A percentile compares a stretch with the other conserved stretches of the same genome.
These are phyloP conservation scores for Morpho helenor DNA, from an alignment of 2,888 invertebrate genomes.

Conservation along the genomic window DNA sequence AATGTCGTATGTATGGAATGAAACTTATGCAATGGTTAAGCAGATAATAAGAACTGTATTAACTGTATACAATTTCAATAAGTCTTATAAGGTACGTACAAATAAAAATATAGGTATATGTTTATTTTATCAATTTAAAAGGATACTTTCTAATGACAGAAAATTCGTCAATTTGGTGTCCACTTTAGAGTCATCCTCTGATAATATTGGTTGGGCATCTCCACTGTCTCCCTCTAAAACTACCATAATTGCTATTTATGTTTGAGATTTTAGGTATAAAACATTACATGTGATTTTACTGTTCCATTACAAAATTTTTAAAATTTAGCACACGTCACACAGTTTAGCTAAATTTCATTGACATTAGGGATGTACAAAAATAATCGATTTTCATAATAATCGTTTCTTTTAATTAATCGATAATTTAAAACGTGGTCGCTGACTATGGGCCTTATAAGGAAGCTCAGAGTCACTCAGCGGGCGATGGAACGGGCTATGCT, in stretches of 20 bases:
- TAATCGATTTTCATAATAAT: too few species aligned
- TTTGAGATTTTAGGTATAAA: background rate
- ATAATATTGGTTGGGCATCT: constrained; percentile 49
- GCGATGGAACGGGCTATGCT: too few species aligned
- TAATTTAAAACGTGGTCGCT: too few species aligned
- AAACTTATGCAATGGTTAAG: too few species aligned
- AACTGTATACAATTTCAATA: background rate
- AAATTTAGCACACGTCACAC: constrained; percentile 15
- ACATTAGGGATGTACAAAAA: too few species aligned
- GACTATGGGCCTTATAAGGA: too few species aligned
- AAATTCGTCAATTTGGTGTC: constrained; percentile 55
- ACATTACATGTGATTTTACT: background rate
- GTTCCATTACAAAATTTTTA: background rate
- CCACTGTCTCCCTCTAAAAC: constrained; percentile 60
- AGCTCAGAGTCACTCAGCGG: too few species aligned
- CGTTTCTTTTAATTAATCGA: too few species aligned
- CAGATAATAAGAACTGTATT: background rate
- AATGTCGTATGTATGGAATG: too few species aligned
- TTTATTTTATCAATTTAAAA: constrained; percentile 40
- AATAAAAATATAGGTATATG: background rate
- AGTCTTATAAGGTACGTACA: background rate
- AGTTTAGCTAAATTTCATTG: background rate
- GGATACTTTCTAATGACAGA: constrained; percentile 80
- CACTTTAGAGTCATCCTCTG: constrained; percentile 53
- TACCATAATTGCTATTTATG: constrained; percentile 46